Conservation (phyloP, 2,113 vertebrate species). For the Riparia riparia region DNA sequence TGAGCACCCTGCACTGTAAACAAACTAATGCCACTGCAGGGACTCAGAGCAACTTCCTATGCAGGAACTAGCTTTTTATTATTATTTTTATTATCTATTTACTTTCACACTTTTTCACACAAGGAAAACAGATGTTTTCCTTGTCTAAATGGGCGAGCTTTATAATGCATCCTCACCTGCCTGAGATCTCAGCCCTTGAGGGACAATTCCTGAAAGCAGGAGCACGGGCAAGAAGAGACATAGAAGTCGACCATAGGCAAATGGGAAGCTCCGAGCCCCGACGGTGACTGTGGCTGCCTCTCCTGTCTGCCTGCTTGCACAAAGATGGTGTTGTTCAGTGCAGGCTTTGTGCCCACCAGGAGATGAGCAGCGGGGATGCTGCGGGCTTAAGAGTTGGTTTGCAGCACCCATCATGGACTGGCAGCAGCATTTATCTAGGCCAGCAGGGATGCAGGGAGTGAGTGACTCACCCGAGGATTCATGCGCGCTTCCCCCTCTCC, state of each 20-base stretch:
- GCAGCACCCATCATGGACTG: slow-evolving; percentile 14
- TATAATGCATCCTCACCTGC: neutral
- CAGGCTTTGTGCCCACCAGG: neutral
- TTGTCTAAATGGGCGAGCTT: neutral
- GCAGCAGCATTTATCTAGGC: slow-evolving; percentile 58
- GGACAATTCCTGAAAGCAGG: neutral
- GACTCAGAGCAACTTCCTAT: neutral
- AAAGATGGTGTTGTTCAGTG: neutral
- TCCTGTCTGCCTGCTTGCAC: neutral
- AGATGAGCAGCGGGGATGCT: slow-evolving; percentile 28
- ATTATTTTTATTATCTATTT: neutral
- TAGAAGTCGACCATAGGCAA: accelerated
- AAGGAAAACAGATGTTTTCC: neutral
- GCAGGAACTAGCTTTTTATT: neutral
- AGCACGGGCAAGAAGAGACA: neutral
- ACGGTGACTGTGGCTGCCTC: neutral
- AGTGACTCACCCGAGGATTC: slow-evolving; percentile 63
- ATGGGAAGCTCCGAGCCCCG: neutral
- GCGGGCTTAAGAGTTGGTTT: slow-evolving; percentile 16
- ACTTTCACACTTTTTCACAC: neutral
- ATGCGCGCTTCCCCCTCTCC: neutral
- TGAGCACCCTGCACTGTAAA: neutral
- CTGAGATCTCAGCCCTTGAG: neutral
- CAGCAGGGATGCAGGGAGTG: slow-evolving; percentile 53
- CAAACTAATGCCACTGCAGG: neutral